Percentiles rank a stretch among this genome's conserved stretches.
phyloP scores from a whole-genome alignment of 2,888 invertebrate genomes.

The Mythimna impura region DNA sequence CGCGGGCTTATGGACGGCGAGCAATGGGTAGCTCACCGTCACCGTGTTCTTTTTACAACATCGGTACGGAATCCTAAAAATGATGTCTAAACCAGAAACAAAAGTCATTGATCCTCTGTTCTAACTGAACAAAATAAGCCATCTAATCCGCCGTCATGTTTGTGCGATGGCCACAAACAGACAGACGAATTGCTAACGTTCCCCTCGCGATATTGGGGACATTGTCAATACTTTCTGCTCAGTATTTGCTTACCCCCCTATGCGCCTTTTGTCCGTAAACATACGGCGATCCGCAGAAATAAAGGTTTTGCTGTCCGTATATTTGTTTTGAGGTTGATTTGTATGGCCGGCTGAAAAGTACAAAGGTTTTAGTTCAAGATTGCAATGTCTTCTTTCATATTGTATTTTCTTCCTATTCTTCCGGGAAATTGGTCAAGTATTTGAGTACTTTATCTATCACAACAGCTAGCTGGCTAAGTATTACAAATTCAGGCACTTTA shows the following conservation, averaged over 20 bases:
- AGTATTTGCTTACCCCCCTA: constrained; percentile 57
- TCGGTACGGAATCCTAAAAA: not conserved
- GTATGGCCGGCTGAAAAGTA: not conserved
- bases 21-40: no score
- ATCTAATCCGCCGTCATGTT: constrained; percentile 56
- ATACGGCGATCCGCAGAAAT: constrained; percentile 35
- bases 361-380: not conserved
- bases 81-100: not conserved
- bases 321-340: constrained; percentile 28
- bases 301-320: constrained; percentile 37
- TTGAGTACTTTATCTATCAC: not conserved
- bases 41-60: not conserved
- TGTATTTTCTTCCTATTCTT: not conserved
- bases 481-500: not conserved
- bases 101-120: constrained; percentile 28
- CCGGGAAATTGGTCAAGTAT: not conserved
- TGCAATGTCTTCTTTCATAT: not conserved
- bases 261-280: constrained; percentile 55
- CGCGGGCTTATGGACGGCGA: no score
- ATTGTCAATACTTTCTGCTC: constrained; percentile 54
- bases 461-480: not conserved
- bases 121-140: constrained; percentile 35
- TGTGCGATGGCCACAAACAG: constrained; percentile 51
- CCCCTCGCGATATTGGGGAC: constrained; percentile 63
- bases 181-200: constrained; percentile 57